phyloP scores from a whole-genome alignment of 2,113 vertebrate species.

The Atractosteus spatula region DNA sequence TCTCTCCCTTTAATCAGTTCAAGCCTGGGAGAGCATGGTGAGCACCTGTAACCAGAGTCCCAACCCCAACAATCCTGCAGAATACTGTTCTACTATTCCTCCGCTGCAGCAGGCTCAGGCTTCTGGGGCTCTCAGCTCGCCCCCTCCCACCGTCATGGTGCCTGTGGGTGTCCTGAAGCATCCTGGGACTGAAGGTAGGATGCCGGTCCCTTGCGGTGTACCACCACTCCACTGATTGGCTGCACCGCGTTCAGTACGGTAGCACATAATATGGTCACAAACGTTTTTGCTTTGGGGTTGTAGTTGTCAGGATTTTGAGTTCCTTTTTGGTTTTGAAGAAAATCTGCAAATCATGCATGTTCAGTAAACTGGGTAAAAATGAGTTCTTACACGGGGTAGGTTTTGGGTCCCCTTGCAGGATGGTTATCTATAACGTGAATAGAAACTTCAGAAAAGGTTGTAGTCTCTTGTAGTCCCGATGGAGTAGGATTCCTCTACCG shows the following conservation, averaged over 20 bases:
- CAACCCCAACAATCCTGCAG: constrained; percentile 96
- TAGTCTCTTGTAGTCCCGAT: no score
- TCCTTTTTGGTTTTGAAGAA: neutral
- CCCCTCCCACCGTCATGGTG: constrained; percentile 97
- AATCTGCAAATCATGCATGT: no score
- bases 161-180: constrained; percentile 95
- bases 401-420: no score
- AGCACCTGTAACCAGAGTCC: constrained; percentile 85
- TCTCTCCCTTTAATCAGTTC: constrained; percentile 62
- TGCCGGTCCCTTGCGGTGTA: no score
- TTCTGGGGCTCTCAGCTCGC: constrained; percentile 90
- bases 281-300: neutral
- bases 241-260: neutral
- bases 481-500: no score
- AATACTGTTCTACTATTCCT: constrained; percentile 98
- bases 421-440: no score
- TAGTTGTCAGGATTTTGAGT: neutral
- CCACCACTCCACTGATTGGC: no score
- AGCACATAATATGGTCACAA: no score
- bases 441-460: no score
- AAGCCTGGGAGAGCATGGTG: constrained; percentile 82
- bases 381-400: no score
- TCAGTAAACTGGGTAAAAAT: no score
- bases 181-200: constrained; percentile 83
- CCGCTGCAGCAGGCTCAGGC: constrained; percentile 97